phyloP scores from a whole-genome alignment of 2,113 vertebrate species.

The Pheucticus melanocephalus region DNA sequence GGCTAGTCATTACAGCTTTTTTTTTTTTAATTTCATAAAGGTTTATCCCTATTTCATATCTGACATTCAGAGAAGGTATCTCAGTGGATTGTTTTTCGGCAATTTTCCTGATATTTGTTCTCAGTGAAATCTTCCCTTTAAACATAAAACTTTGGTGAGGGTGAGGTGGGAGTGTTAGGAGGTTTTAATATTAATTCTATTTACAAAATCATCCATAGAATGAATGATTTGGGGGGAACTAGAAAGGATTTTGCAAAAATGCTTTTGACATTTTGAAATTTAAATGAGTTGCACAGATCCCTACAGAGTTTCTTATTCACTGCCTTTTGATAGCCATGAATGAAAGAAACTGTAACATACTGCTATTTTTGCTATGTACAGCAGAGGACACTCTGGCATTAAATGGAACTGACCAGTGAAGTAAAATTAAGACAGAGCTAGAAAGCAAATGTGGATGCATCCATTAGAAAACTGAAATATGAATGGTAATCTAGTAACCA shows the following conservation, averaged over 20 bases:
- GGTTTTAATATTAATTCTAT: not conserved
- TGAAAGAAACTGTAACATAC: not conserved
- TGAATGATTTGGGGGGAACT: not conserved
- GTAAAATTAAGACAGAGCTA: not conserved
- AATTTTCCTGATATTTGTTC: not conserved
- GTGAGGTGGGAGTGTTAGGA: rapidly evolving
- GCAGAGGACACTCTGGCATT: conserved; percentile 52
- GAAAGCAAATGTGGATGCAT: not conserved
- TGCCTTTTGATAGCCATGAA: not conserved
- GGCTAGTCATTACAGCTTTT: not conserved
- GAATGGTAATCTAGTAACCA: not conserved
- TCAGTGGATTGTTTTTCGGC: not conserved
- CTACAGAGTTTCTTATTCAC: not conserved
- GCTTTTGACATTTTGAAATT: not conserved
- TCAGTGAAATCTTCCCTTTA: not conserved
- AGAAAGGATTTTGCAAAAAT: not conserved
- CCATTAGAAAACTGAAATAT: not conserved
- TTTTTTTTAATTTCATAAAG: not conserved
- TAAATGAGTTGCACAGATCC: not conserved
- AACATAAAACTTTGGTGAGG: not conserved
- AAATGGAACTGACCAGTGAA: not conserved
- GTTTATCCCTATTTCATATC: not conserved
- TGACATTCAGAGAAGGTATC: not conserved
- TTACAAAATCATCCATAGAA: not conserved
- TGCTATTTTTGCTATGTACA: conserved; percentile 35